Conservation (phyloP, 2,113 vertebrate genomes). For the Rhinoptilus africanus region DNA sequence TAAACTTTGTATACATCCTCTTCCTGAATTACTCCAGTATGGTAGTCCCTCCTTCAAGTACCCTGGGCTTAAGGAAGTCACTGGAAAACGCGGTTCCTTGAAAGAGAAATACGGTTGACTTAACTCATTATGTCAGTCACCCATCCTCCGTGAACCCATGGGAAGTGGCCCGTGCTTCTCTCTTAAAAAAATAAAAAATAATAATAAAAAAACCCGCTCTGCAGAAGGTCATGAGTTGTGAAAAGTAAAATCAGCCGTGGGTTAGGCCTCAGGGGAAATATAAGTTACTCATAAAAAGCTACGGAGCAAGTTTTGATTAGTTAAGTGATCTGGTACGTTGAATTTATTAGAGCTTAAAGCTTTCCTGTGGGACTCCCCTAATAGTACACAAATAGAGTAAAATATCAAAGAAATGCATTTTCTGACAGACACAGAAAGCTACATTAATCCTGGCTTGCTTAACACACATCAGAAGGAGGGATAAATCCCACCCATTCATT, state of each 20-base stretch:
- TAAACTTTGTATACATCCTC: background rate
- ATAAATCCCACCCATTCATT: background rate
- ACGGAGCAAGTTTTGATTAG: conserved; percentile 37
- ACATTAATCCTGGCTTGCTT: background rate
- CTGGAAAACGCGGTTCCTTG: background rate
- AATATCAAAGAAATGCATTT: background rate
- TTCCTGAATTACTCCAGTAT: background rate
- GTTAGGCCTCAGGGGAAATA: background rate
- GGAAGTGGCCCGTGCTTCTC: background rate
- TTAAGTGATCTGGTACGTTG: conserved; percentile 45
- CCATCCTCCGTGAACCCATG: background rate
- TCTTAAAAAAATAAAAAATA: background rate
- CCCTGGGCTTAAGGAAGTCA: background rate
- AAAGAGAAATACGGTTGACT: background rate
- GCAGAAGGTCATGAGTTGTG: background rate
- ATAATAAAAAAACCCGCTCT: background rate
- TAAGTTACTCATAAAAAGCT: conserved; percentile 51
- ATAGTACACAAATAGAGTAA: conserved; percentile 5
- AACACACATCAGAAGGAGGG: background rate
- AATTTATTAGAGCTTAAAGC: conserved; percentile 43
- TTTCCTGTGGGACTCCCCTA: conserved; percentile 26
- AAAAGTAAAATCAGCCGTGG: background rate
- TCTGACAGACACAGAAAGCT: background rate
- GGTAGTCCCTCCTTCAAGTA: background rate
- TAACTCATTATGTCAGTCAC: background rate